These are phyloP conservation scores for Dromococcyx pavoninus DNA, from an alignment of 2,797 vertebrate species.

Conservation along the genomic window DNA sequence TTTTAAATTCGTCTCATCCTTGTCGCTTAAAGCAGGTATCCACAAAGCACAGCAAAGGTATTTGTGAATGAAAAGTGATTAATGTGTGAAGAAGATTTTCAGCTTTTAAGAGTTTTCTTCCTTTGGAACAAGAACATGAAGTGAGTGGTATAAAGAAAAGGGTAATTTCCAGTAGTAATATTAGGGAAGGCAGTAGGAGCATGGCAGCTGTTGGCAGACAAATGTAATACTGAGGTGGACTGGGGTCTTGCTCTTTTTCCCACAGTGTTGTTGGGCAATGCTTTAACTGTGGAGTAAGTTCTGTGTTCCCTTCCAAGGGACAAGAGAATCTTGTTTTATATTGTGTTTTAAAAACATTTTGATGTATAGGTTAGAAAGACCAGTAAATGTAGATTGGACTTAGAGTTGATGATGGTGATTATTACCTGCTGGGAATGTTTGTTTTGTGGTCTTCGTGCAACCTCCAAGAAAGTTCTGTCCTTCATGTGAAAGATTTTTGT, in stretches of 20 bases:
- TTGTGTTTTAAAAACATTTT: background rate
- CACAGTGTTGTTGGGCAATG: background rate
- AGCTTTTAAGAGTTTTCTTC: conserved; percentile 21
- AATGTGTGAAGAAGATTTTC: conserved; percentile 20
- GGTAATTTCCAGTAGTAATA: background rate
- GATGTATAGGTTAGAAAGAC: background rate
- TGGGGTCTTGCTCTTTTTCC: background rate
- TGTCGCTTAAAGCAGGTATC: background rate
- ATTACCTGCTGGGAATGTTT: background rate
- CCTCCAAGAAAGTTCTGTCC: background rate
- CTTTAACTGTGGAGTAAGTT: background rate
- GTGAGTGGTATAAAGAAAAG: background rate
- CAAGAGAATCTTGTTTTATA: background rate
- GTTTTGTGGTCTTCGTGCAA: background rate
- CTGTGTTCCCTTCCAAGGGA: background rate
- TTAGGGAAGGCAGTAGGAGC: background rate
- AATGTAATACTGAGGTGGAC: background rate
- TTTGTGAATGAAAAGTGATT: conserved; percentile 43
- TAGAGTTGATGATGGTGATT: background rate
- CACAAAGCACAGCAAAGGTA: background rate
- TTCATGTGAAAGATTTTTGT: background rate
- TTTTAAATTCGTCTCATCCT: background rate
- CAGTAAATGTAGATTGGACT: background rate
- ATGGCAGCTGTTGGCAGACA: background rate
- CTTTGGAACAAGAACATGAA: background rate